Evolutionary conservation across 1,140 invertebrate species (phyloP), one percentile per base, ranked within the genome.

Genomic region (Euwallacea similis): DNA sequence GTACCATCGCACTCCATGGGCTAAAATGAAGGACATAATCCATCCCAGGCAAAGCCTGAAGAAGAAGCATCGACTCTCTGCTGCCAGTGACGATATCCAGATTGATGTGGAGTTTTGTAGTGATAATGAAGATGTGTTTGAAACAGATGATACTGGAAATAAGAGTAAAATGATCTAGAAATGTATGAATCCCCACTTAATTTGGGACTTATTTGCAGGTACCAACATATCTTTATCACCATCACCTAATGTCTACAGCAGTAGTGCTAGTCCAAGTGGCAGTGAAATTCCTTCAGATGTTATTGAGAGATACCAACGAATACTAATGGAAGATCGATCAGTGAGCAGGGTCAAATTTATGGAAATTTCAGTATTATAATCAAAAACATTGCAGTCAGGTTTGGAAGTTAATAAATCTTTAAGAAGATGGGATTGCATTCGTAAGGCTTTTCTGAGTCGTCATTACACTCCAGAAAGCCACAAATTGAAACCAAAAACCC

Each of bases 11-110:
- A 89, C 87, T 44, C 86, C 88, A 0, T 90, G 89, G 89, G 87
- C 86, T 0, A 88, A 89, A 78, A 88, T 91, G 79, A 87, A 88
- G 74, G 87, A 89, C 73, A 91, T 91, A 41, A 89, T 91, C 68
- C 87, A 90, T 76, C 88, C 88, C 0, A 82, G 88, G 50, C 89
- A 89, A 60, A 91, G 88, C 21, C 83, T 89, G 8, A 88, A 87
- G 79, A 87, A 86, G 76, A 86, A 85, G 76, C 78, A 82, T 63
- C 72, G 81, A 8, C 67, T 81, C 7, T 80, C 79, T 42, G 74
- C 74, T 15, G 76, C 76, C n/a, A 81, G 80, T 65, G 80, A 81
- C 54, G 80, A 81, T 62, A 77, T 77, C 8, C 76, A 77, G 61
- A 74, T 77, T 7, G 79, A 81, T 44, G 73, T 76, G 13, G 83